Evolutionary conservation across 2,888 invertebrate genomes (phyloP).

Genomic region (Carabus problematicus): DNA sequence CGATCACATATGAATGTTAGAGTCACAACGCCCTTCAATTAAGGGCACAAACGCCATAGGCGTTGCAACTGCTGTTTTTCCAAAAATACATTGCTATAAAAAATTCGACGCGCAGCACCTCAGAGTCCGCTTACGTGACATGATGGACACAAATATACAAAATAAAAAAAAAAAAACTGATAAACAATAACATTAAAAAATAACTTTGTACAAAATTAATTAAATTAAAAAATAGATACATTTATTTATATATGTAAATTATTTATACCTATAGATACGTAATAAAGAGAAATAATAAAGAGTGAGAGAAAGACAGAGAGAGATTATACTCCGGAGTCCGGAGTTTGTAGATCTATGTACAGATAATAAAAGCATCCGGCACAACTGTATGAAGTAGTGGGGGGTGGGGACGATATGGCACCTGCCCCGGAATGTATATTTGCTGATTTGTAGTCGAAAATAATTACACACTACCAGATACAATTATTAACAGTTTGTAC

Average conservation of each 20-base stretch:
- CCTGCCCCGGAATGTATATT: too few species aligned
- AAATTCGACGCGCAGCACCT: not conserved
- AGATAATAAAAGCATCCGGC: slow-evolving; percentile 7
- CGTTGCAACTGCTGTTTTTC: not conserved
- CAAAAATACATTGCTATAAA: slow-evolving; percentile 11
- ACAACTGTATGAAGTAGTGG: not conserved
- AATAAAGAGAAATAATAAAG: slow-evolving; percentile 12
- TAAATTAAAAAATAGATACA: slow-evolving; percentile 25
- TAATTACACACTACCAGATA: too few species aligned
- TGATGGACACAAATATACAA: slow-evolving; percentile 14
- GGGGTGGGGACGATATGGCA: slow-evolving; percentile 1
- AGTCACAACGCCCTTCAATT: not conserved
- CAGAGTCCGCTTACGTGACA: slow-evolving; percentile 8
- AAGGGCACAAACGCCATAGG: not conserved
- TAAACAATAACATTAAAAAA: slow-evolving; percentile 20
- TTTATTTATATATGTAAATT: slow-evolving; percentile 15
- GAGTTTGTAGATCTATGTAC: not conserved
- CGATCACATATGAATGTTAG: slow-evolving; percentile 1
- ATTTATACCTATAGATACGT: slow-evolving; percentile 7
- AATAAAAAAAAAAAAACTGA: slow-evolving; percentile 7
- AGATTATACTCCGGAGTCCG: not conserved
- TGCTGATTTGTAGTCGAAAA: too few species aligned
- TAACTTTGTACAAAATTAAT: slow-evolving; percentile 23
- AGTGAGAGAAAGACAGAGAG: not conserved
- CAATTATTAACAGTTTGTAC: too few species aligned